Percentiles rank a stretch among this genome's conserved stretches.
phyloP scores from a whole-genome alignment of 2,113 vertebrate genomes.

The Mus pahari region DNA sequence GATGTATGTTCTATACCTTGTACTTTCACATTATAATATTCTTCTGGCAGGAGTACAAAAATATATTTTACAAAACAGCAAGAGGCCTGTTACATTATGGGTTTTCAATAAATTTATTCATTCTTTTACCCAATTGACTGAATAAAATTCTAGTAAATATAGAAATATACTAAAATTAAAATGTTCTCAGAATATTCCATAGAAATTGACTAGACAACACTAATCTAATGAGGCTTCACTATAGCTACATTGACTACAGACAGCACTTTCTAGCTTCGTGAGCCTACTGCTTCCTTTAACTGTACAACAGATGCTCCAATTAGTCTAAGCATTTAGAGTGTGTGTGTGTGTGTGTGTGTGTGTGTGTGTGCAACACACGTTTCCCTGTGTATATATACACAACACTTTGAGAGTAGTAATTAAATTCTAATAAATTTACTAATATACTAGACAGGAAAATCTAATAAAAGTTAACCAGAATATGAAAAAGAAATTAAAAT shows the following conservation, averaged over 20 bases:
- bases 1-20: background rate
- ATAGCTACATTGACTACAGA: background rate
- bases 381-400: background rate
- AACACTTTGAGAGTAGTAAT: background rate
- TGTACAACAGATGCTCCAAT: background rate
- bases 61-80: background rate
- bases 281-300: background rate
- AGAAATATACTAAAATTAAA: slow-evolving; percentile 53
- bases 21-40: background rate
- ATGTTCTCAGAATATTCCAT: background rate
- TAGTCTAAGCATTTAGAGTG: slow-evolving; percentile 27
- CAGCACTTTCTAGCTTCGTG: background rate
- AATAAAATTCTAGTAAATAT: slow-evolving; percentile 24
- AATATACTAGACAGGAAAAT: background rate
- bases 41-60: slow-evolving; percentile 17
- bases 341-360: background rate
- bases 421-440: slow-evolving; percentile 18
- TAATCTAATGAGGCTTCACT: background rate
- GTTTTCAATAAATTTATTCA: slow-evolving; percentile 17
- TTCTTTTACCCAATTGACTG: slow-evolving; percentile 38
- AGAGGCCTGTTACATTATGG: background rate
- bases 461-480: slow-evolving; percentile 32
- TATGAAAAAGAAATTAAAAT: background rate
- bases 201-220: slow-evolving; percentile 38
- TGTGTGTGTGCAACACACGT: background rate